Percentiles rank a stretch among this genome's conserved stretches.
Evolutionary conservation across 2,113 vertebrate species (phyloP).

Genomic region (Serilophus lunatus): DNA sequence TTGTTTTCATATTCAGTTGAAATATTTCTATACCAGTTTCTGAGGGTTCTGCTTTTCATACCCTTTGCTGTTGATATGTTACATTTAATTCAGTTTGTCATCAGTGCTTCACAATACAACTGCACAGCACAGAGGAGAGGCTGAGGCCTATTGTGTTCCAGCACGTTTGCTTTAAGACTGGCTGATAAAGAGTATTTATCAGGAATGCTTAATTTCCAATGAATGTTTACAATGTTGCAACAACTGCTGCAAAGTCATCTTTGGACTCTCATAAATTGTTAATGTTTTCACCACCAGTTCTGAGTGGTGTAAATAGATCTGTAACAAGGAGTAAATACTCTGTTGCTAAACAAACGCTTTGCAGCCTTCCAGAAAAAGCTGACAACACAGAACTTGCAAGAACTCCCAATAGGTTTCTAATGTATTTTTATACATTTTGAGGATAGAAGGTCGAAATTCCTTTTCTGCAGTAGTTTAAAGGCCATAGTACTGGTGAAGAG

Average conservation of each 20-base stretch:
- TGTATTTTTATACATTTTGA: not conserved
- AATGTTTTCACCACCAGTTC: not conserved
- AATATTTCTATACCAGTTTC: not conserved
- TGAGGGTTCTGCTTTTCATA: not conserved
- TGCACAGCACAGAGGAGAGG: not conserved
- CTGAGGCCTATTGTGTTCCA: not conserved
- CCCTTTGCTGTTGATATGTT: not conserved
- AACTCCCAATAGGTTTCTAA: not conserved
- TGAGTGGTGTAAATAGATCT: not conserved
- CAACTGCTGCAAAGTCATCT: not conserved
- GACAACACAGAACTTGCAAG: not conserved
- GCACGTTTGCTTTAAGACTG: not conserved
- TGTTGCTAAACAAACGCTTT: not conserved
- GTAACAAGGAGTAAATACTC: not conserved
- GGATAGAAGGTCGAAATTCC: not conserved
- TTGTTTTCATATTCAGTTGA: not conserved
- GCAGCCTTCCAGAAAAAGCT: not conserved
- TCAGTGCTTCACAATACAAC: not conserved
- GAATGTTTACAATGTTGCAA: not conserved
- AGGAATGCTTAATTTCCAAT: not conserved
- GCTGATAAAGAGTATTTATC: not conserved
- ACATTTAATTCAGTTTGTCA: not conserved
- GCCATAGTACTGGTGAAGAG: not conserved
- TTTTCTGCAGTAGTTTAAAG: not conserved
- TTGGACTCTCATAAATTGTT: constrained; percentile 13